These are phyloP conservation scores for Branchinecta lindahli DNA, from an alignment of 1,140 invertebrate species.

Conservation along the genomic window DNA sequence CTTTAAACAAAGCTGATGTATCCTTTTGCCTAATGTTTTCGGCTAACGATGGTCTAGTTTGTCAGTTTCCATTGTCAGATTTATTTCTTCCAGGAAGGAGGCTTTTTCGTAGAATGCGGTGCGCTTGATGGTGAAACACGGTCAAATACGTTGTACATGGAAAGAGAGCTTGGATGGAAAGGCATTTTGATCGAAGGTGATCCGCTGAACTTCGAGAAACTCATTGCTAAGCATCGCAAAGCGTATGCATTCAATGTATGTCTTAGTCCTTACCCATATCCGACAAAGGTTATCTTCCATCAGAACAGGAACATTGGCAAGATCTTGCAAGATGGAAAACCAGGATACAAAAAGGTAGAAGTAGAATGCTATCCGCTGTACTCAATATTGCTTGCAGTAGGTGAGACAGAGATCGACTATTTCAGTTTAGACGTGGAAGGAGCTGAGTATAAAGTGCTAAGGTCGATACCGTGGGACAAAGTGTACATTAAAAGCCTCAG, in stretches of 20 bases:
- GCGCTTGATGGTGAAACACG: slow-evolving; percentile 29
- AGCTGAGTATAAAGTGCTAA: slow-evolving; percentile 29
- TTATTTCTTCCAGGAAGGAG: slow-evolving; percentile 14
- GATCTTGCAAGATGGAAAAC: slow-evolving; percentile 25
- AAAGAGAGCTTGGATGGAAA: slow-evolving; percentile 26
- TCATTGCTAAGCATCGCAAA: slow-evolving; percentile 31
- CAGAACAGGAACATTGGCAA: slow-evolving; percentile 30
- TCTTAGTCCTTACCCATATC: slow-evolving; percentile 31
- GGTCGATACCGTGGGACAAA: slow-evolving; percentile 38
- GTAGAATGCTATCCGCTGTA: slow-evolving; percentile 40
- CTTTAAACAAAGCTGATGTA: too few species aligned
- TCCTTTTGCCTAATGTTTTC: too few species aligned
- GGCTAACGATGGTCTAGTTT: too few species aligned
- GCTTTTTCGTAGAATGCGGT: slow-evolving; percentile 31
- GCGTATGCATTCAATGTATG: slow-evolving; percentile 34
- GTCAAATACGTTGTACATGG: slow-evolving; percentile 30
- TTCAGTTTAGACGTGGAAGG: slow-evolving; percentile 28
- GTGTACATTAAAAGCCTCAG: slow-evolving; percentile 29
- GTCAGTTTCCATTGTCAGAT: too few species aligned
- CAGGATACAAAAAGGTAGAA: slow-evolving; percentile 24
- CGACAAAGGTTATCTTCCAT: slow-evolving; percentile 31
- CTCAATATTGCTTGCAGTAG: slow-evolving; percentile 34
- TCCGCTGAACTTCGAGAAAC: slow-evolving; percentile 24
- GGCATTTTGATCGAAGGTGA: slow-evolving; percentile 32
- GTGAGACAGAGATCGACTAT: slow-evolving; percentile 26